Evolutionary conservation across 2,888 invertebrate species (phyloP), one percentile per base, ranked within the genome.

Genomic region (Sepioteuthis lessoniana): DNA sequence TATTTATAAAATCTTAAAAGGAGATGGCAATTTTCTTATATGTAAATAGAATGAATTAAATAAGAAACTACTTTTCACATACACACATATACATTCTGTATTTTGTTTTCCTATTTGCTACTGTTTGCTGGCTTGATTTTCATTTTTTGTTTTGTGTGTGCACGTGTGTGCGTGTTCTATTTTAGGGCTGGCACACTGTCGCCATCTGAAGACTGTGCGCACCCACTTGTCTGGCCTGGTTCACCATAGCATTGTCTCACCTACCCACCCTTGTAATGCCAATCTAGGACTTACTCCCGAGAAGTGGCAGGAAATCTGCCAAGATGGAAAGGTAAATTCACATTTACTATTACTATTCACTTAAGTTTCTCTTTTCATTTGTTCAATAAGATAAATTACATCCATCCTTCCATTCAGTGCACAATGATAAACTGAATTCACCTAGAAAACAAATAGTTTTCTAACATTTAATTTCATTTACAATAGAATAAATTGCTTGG

Each of bases 181-280:
- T 95, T 55, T 95, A 97, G 97, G 97, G 99, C 97, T 99, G 94
- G 99, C 99, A 0, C 99, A 99, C 97, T 99, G 99, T 96, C 98
- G 99, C 37, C 99, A 99, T 96, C 97, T 99, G 96, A 98, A 98
- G 76, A 99, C 99, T 0, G 99, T 99, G 0, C 97, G 99, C 91
- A 99, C 98, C 0, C 99, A 99, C 97, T 98, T 99, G 35, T 98
- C 99, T 55, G 99, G 99, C 0, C 97, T 99, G 37, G 98, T 99
- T 0, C 98, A 98, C 97, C 95, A 96, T 90, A 95, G 96, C 31
- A 96, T 97, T 90, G 96, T 97, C 37, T 95, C 97, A 4, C 95
- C 95, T 21, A 96, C 96, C 91, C 95, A 96, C 50, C 97, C 97
- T 0, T 94, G 94, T 50, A 96, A 97, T 94, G 96, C 96, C 35